A percentile compares a stretch with the other conserved stretches of the same genome.
Evolutionary conservation across 2,888 invertebrate species (phyloP).

Genomic region (Acanthosoma haemorrhoidale): DNA sequence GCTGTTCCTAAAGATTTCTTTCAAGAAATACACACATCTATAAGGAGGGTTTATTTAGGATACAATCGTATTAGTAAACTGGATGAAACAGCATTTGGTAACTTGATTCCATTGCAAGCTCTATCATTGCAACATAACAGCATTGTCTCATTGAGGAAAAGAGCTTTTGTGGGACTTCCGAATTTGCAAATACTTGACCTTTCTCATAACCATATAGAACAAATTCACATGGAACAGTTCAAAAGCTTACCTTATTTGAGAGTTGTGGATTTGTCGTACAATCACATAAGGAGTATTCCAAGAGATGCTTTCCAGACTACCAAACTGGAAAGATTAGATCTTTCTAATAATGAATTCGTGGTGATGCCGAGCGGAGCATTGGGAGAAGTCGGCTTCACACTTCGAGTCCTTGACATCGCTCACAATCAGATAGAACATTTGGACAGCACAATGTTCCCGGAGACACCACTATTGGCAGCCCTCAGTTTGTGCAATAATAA

Average conservation of each 20-base stretch:
- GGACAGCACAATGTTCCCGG: conserved; percentile 80
- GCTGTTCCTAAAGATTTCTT: conserved; percentile 61
- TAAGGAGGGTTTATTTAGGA: conserved; percentile 65
- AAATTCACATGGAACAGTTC: conserved; percentile 74
- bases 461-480: conserved; percentile 70
- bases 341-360: conserved; percentile 70
- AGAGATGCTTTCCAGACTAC: conserved; percentile 75
- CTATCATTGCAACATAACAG: conserved; percentile 69
- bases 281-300: conserved; percentile 66
- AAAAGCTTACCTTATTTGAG: conserved; percentile 67
- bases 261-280: conserved; percentile 65
- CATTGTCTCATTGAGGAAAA: conserved; percentile 63
- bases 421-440: conserved; percentile 77
- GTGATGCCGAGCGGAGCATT: conserved; percentile 74
- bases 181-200: conserved; percentile 73
- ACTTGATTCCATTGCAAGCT: conserved; percentile 63
- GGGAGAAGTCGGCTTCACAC: conserved; percentile 70
- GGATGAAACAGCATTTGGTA: conserved; percentile 68
- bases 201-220: conserved; percentile 67
- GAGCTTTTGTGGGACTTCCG: conserved; percentile 69
- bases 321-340: conserved; percentile 70
- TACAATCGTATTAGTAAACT: conserved; percentile 67
- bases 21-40: conserved; percentile 56
- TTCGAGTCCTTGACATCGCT: conserved; percentile 71
- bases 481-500: conserved; percentile 75